Conservation (phyloP, 2,888 invertebrate species). For the Cephus nigrinus region DNA sequence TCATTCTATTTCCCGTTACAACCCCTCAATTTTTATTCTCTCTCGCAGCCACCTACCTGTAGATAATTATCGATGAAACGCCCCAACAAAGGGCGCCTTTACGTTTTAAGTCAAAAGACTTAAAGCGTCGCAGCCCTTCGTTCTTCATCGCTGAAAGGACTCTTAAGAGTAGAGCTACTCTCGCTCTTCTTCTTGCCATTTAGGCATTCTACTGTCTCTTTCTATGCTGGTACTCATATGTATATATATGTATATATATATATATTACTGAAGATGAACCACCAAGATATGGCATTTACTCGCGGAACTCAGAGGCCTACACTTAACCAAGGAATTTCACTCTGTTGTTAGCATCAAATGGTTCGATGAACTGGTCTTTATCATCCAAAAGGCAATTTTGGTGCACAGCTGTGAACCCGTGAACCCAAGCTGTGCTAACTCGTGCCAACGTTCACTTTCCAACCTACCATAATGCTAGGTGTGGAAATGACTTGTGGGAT, state of each 20-base stretch:
- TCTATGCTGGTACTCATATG: too few species aligned
- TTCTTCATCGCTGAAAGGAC: not conserved
- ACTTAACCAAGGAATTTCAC: not conserved
- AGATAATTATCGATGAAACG: constrained; percentile 55
- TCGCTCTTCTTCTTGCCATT: not conserved
- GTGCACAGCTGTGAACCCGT: constrained; percentile 38
- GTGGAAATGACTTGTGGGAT: constrained; percentile 64
- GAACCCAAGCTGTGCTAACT: not conserved
- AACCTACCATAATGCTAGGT: constrained; percentile 52
- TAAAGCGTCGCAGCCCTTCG: not conserved
- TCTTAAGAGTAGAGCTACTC: not conserved
- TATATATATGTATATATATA: too few species aligned
- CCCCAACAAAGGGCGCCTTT: constrained; percentile 25
- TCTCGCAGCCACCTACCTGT: constrained; percentile 42
- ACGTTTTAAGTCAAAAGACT: not conserved
- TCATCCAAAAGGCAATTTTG: constrained; percentile 38
- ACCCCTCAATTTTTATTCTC: constrained; percentile 29
- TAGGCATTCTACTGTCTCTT: too few species aligned
- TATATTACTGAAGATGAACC: too few species aligned
- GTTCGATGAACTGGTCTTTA: not conserved
- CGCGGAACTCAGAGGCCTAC: not conserved
- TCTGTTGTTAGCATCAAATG: not conserved
- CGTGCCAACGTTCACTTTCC: constrained; percentile 5
- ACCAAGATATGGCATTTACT: not conserved
- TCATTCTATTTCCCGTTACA: constrained; percentile 45